These are phyloP conservation scores for Agelas oroides DNA, from an alignment of 37 sponge, comb jelly and placozoan genomes.

Conservation along the genomic window DNA sequence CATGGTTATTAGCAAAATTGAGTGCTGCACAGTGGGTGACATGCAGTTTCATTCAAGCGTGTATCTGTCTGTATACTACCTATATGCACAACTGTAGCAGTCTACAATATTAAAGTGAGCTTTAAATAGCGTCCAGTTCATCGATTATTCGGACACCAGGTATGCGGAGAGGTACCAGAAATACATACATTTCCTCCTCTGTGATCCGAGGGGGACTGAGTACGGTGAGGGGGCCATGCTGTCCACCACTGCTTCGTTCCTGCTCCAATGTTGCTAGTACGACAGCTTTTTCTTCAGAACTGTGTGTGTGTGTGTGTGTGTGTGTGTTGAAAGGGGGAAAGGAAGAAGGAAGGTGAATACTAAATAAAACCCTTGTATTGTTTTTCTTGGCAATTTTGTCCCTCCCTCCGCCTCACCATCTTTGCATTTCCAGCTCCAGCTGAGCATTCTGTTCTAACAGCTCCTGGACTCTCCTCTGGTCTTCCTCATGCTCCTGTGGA, in stretches of 20 bases:
- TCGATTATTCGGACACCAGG: no score
- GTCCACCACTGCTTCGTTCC: constrained; percentile 29
- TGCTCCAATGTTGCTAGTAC: constrained; percentile 43
- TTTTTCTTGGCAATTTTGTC: no score
- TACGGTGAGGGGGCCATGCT: constrained; percentile 45
- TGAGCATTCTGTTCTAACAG: constrained; percentile 86
- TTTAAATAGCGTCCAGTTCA: no score
- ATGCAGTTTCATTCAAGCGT: not conserved
- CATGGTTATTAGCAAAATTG: no score
- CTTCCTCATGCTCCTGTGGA: constrained; percentile 69
- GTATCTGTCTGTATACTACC: no score
- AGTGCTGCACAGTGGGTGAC: not conserved
- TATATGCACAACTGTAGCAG: no score
- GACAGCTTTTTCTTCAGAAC: constrained; percentile 42
- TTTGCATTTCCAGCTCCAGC: constrained; percentile 83
- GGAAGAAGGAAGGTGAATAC: no score
- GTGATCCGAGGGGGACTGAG: constrained; percentile 73
- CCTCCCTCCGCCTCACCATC: constrained; percentile 14
- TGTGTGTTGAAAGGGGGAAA: no score
- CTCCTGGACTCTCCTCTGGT: constrained; percentile 66
- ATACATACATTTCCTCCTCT: constrained; percentile 75
- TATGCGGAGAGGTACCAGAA: no score
- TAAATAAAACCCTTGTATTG: no score
- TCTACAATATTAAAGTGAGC: no score
- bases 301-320: not conserved